Conservation (phyloP, 2,113 vertebrate genomes). For the Barnardius zonarius region DNA sequence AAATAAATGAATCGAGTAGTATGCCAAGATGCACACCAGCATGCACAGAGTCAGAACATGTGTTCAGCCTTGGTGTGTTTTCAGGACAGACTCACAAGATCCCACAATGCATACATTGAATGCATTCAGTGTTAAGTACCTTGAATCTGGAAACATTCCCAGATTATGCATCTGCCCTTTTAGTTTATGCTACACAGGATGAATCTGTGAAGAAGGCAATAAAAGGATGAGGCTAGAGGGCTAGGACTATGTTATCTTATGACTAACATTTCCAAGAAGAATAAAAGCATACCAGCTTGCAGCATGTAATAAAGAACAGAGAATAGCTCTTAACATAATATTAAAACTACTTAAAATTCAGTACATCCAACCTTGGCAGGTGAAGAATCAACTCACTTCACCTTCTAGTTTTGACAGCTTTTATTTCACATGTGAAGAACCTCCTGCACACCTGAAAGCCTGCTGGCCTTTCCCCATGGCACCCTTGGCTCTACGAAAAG, state of each 20-base stretch:
- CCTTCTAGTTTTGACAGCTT: constrained; percentile 20
- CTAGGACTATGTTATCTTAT: neutral
- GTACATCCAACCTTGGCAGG: neutral
- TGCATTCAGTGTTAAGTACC: constrained; percentile 4
- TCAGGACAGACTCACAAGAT: neutral
- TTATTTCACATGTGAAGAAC: neutral
- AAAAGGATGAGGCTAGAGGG: neutral
- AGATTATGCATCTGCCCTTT: neutral
- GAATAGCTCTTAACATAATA: neutral
- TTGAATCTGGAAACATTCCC: constrained; percentile 17
- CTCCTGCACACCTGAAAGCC: neutral
- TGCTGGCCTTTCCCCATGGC: neutral
- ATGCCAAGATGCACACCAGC: neutral
- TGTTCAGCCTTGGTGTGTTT: neutral
- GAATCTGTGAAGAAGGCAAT: neutral
- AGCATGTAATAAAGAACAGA: neutral
- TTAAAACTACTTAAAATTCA: constrained; percentile 28
- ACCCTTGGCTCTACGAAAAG: neutral
- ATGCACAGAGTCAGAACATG: accelerated
- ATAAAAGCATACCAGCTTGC: neutral
- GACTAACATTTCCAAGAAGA: neutral
- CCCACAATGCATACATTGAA: neutral
- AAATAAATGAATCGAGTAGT: neutral
- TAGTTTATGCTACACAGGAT: neutral
- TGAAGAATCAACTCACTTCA: neutral